Evolutionary conservation across 2,888 invertebrate species (phyloP).

Genomic region (Uropetala carovei): DNA sequence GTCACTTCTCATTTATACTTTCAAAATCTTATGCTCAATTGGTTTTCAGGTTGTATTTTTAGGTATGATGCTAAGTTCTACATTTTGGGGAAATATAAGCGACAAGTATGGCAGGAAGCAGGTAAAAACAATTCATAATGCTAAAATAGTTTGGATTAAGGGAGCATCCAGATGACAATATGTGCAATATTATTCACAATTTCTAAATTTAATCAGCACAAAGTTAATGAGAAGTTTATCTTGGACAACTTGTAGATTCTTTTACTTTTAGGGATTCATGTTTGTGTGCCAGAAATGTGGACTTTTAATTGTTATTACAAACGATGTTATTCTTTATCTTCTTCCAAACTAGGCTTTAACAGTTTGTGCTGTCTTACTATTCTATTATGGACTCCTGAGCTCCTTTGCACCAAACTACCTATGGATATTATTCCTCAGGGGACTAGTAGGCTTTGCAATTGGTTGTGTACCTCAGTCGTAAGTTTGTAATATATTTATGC

Average conservation of each 20-base stretch:
- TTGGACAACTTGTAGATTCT: no score
- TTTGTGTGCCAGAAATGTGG: background rate
- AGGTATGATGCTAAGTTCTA: constrained; percentile 98
- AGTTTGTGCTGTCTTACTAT: constrained; percentile 91
- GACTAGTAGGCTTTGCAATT: constrained; percentile 96
- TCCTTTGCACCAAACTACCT: constrained; percentile 93
- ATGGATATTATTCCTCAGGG: constrained; percentile 93
- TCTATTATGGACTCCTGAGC: constrained; percentile 93
- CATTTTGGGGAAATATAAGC: constrained; percentile 96
- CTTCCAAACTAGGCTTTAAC: constrained; percentile 84
- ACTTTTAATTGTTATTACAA: background rate
- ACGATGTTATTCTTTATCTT: constrained; percentile 70
- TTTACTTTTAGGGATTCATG: no score
- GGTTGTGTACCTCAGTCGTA: constrained; percentile 98
- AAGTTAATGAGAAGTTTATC: background rate
- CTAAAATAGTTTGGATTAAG: constrained; percentile 1
- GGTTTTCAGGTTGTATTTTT: constrained; percentile 84
- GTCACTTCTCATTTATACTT: background rate
- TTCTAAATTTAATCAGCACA: background rate
- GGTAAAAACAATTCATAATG: constrained; percentile 76
- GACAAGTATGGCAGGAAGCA: constrained; percentile 94
- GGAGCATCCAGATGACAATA: background rate
- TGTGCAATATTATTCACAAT: background rate
- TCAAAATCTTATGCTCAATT: constrained; percentile 33
- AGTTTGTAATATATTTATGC: constrained; percentile 75